Percentiles rank a stretch among this genome's conserved stretches.
These are phyloP conservation scores for Lycaena phlaeas DNA, from an alignment of 2,888 invertebrate genomes.

Conservation along the genomic window DNA sequence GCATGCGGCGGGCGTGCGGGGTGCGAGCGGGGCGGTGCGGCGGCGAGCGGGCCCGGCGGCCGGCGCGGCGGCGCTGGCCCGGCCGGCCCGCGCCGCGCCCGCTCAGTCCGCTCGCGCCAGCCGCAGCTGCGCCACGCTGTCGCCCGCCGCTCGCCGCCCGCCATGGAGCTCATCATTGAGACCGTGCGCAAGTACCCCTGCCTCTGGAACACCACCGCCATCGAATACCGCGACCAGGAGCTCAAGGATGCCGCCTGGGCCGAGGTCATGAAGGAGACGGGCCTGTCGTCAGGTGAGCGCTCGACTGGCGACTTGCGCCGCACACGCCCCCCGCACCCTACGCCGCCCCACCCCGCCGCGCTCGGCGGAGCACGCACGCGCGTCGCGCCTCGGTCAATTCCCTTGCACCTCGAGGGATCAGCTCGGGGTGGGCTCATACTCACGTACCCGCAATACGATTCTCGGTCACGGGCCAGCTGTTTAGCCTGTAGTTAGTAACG, in stretches of 20 bases:
- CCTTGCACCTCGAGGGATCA: too few species aligned
- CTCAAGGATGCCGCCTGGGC: conserved; percentile 65
- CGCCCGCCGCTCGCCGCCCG: conserved; percentile 15
- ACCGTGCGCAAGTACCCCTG: conserved; percentile 61
- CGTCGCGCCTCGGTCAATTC: too few species aligned
- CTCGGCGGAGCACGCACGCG: conserved; percentile 25
- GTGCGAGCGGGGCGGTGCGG: conserved; percentile 13
- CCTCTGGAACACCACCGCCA: conserved; percentile 62
- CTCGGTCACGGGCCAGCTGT: too few species aligned
- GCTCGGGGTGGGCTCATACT: too few species aligned
- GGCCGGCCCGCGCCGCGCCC: conserved; percentile 22
- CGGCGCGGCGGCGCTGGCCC: conserved; percentile 19
- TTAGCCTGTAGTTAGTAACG: too few species aligned
- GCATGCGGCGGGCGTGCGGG: conserved; percentile 16
- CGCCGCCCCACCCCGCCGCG: conserved; percentile 43
- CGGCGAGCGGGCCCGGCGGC: conserved; percentile 13
- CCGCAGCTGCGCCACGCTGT: conserved; percentile 23
- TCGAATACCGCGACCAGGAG: conserved; percentile 67
- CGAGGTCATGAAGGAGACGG: conserved; percentile 62
- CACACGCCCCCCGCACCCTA: conserved; percentile 55
- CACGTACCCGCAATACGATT: too few species aligned
- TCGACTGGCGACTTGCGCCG: conserved; percentile 72
- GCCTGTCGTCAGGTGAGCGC: conserved; percentile 58
- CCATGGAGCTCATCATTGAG: conserved; percentile 61
- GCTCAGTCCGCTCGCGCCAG: conserved; percentile 21